Evolutionary conservation across 2,113 vertebrate genomes (phyloP).

Genomic region (Pygathrix nemaeus): DNA sequence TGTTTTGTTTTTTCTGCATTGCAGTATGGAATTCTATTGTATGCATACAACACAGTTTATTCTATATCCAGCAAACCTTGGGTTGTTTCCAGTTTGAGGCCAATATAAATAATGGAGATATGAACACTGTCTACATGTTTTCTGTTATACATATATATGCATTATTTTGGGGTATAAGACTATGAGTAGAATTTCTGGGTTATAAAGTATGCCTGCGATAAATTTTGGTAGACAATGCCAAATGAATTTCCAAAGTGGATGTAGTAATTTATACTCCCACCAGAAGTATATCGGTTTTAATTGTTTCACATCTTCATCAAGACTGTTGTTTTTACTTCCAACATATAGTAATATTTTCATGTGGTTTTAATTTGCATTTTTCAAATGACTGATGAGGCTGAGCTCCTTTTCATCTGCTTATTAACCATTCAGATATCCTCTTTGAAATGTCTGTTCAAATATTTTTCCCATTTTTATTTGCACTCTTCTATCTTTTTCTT

Average conservation of each 20-base stretch:
- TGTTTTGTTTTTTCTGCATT: not conserved
- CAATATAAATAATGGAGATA: slow-evolving; percentile 25
- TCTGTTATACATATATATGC: not conserved
- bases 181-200: slow-evolving; percentile 12
- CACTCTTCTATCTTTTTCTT: not conserved
- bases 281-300: not conserved
- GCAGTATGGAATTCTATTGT: not conserved
- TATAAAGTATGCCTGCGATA: not conserved
- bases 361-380: not conserved
- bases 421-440: not conserved
- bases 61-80: not conserved
- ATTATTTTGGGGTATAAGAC: slow-evolving; percentile 22
- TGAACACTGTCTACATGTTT: slow-evolving; percentile 15
- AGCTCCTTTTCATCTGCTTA: not conserved
- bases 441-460: slow-evolving; percentile 15
- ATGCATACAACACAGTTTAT: not conserved
- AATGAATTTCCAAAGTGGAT: not conserved
- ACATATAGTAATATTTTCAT: not conserved
- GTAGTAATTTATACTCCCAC: not conserved
- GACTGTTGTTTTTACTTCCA: not conserved
- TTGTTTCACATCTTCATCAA: not conserved
- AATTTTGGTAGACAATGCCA: not conserved
- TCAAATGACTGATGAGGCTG: not conserved
- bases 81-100: not conserved
- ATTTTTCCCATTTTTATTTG: not conserved